Conservation (phyloP, 1,140 invertebrate genomes). For the Procambarus virginalis region DNA sequence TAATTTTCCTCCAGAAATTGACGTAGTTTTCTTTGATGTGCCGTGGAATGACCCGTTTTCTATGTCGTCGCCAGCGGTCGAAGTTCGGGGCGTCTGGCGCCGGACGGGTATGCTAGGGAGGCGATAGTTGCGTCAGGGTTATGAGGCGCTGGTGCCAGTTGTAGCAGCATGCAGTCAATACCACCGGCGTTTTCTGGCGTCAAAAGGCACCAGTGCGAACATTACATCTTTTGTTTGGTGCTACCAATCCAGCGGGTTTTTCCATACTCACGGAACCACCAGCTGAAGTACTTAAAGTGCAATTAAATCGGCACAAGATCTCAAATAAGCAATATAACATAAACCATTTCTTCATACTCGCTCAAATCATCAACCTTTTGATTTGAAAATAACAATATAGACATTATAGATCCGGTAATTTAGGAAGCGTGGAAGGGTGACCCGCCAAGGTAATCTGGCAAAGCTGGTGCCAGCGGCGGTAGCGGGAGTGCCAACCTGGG, state of each 20-base stretch:
- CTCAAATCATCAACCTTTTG: no score
- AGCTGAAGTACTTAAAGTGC: neutral
- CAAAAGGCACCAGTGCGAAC: constrained; percentile 1
- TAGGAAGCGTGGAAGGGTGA: neutral
- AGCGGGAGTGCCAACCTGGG: neutral
- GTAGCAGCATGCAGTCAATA: neutral
- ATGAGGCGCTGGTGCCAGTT: neutral
- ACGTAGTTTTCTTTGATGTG: neutral
- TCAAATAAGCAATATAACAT: neutral
- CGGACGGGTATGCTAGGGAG: neutral
- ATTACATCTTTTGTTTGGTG: neutral
- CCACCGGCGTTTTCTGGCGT: constrained; percentile 6
- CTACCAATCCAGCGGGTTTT: neutral
- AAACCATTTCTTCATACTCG: neutral
- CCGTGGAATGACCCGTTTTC: neutral
- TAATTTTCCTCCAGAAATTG: neutral
- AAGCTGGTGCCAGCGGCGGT: neutral
- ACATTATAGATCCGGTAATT: neutral
- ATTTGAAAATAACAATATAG: neutral
- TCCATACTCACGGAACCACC: neutral
- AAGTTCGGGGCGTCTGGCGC: neutral
- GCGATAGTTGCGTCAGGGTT: neutral
- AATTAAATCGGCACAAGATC: neutral
- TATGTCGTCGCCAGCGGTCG: constrained; percentile 3
- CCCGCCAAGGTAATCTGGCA: neutral